phyloP scores from a whole-genome alignment of 1,140 invertebrate genomes.

The Spodoptera frugiperda region DNA sequence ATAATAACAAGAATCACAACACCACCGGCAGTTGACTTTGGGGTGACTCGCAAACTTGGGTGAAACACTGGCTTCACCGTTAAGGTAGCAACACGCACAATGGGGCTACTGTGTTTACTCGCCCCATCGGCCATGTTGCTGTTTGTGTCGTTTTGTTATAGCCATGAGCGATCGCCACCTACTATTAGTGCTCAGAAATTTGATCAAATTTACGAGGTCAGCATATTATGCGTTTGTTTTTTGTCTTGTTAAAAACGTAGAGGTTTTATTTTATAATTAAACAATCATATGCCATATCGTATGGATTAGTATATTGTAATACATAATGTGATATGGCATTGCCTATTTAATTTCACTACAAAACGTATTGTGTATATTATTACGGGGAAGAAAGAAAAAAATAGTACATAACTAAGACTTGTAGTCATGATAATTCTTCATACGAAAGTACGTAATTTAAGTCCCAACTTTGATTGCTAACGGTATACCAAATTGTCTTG shows the following conservation, averaged over 20 bases:
- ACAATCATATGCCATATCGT: too few species aligned
- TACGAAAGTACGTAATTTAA: too few species aligned
- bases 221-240: conserved; percentile 61
- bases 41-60: conserved; percentile 64
- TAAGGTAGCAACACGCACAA: conserved; percentile 70
- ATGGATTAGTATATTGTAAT: too few species aligned
- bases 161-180: conserved; percentile 62
- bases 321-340: too few species aligned
- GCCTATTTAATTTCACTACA: too few species aligned
- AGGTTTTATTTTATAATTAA: too few species aligned
- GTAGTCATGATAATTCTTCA: too few species aligned
- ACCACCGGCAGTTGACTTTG: conserved; percentile 68
- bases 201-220: conserved; percentile 74
- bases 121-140: conserved; percentile 58
- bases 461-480: too few species aligned
- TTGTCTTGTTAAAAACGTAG: not conserved
- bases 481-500: too few species aligned
- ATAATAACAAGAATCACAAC: conserved; percentile 62
- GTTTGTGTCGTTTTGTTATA: conserved; percentile 49
- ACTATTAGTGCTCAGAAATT: conserved; percentile 64
- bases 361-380: too few species aligned
- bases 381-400: too few species aligned
- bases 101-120: conserved; percentile 67
- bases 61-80: conserved; percentile 64
- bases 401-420: too few species aligned